Percentiles rank a stretch among this genome's conserved stretches.
Evolutionary conservation across 2,797 vertebrate genomes (phyloP).

Genomic region (Triplophysa bombifrons): DNA sequence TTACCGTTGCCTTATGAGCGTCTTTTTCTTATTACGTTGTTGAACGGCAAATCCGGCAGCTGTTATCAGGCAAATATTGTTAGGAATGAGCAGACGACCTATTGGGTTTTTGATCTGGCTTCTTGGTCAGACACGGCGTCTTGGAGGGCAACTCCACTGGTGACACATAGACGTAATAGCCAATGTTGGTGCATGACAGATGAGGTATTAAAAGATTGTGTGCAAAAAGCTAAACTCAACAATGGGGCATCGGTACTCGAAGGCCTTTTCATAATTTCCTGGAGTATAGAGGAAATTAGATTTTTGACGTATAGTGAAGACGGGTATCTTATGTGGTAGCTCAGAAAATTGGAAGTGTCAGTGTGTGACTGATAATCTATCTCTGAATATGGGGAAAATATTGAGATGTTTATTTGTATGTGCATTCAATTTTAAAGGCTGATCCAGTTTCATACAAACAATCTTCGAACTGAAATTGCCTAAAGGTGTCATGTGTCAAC

Average conservation of each 20-base stretch:
- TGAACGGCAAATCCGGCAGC: constrained; percentile 64
- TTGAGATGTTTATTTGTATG: background rate
- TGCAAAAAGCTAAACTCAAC: constrained; percentile 56
- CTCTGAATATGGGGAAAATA: constrained; percentile 7
- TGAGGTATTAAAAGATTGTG: constrained; percentile 70
- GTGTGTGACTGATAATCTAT: background rate
- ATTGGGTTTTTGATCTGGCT: constrained; percentile 71
- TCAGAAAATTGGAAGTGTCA: background rate
- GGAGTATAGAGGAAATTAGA: constrained; percentile 68
- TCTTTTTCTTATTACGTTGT: constrained; percentile 63
- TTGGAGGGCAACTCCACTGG: constrained; percentile 53
- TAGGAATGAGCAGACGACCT: constrained; percentile 66
- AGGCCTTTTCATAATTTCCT: constrained; percentile 64
- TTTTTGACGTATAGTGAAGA: constrained; percentile 55
- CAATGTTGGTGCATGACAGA: constrained; percentile 73
- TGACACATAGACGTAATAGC: constrained; percentile 67
- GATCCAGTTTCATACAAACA: background rate
- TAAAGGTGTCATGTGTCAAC: no score
- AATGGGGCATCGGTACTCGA: constrained; percentile 22
- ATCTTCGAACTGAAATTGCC: background rate
- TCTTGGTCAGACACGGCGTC: constrained; percentile 53
- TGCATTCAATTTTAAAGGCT: constrained; percentile 15
- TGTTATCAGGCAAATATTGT: constrained; percentile 69
- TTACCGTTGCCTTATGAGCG: constrained; percentile 57
- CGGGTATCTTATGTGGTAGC: background rate